These are phyloP conservation scores for Dysdera silvatica DNA, from an alignment of 1,140 invertebrate genomes.

Conservation along the genomic window DNA sequence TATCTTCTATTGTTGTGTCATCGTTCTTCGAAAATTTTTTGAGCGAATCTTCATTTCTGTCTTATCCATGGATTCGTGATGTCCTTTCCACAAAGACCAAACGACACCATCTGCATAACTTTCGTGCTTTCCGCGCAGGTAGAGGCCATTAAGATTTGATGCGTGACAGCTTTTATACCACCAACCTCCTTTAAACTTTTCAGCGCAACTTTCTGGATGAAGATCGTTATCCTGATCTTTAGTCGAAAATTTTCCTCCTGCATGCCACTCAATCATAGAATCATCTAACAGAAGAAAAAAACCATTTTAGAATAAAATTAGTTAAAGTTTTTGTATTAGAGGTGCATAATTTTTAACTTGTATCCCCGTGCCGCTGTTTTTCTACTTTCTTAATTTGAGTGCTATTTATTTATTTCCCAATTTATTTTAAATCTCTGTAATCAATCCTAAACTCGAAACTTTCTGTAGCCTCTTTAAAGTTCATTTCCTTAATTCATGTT, in stretches of 20 bases:
- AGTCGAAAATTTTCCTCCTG: slow-evolving; percentile 56
- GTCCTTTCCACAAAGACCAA: slow-evolving; percentile 31
- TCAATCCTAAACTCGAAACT: no score
- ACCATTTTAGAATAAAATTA: not conserved
- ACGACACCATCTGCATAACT: slow-evolving; percentile 31
- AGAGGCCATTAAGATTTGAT: slow-evolving; percentile 83
- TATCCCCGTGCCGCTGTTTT: no score
- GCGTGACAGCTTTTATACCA: slow-evolving; percentile 72
- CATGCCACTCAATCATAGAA: slow-evolving; percentile 6
- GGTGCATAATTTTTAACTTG: no score
- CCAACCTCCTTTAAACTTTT: slow-evolving; percentile 48
- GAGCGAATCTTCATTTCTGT: slow-evolving; percentile 33
- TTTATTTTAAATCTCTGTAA: no score
- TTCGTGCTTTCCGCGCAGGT: slow-evolving; percentile 76
- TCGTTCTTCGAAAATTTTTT: slow-evolving; percentile 3
- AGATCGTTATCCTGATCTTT: slow-evolving; percentile 62
- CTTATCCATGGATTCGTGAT: slow-evolving; percentile 32
- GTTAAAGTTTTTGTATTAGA: no score
- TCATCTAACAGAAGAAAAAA: slow-evolving; percentile 2
- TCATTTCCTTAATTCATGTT: no score
- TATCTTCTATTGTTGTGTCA: no score
- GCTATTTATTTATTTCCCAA: no score
- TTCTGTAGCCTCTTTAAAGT: no score
- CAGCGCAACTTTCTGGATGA: slow-evolving; percentile 58
- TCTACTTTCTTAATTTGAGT: no score